Evolutionary conservation across 2,113 vertebrate species (phyloP).

Genomic region (Sclerurus mexicanus): DNA sequence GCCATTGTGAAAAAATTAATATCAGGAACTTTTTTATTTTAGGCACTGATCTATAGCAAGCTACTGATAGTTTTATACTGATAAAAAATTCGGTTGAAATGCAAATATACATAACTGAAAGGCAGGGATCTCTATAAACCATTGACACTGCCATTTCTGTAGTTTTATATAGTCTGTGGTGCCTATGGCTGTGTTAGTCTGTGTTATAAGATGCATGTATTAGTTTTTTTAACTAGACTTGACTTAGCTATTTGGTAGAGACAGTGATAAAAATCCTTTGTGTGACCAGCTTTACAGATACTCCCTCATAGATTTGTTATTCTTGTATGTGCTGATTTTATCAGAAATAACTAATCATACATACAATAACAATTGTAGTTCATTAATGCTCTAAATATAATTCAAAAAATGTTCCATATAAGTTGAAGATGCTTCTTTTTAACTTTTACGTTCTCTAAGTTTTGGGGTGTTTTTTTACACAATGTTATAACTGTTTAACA

Average conservation of each 20-base stretch:
- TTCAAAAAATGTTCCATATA: neutral
- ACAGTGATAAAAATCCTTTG: neutral
- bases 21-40: neutral
- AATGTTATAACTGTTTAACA: neutral
- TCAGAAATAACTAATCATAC: neutral
- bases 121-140: neutral
- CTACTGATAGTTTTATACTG: neutral
- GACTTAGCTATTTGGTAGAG: neutral
- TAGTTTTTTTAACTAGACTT: neutral
- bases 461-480: neutral
- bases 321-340: neutral
- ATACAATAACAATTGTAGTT: neutral
- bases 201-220: neutral
- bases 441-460: neutral
- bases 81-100: conserved; percentile 12
- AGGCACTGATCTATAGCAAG: neutral
- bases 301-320: neutral
- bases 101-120: neutral
- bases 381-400: neutral
- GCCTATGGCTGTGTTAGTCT: neutral
- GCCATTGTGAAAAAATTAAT: neutral
- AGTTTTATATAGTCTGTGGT: neutral
- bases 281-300: neutral
- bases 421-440: neutral
- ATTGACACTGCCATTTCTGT: neutral